Evolutionary conservation across 2,797 vertebrate genomes (phyloP), one percentile per base, ranked within the genome.

Genomic region (Acanthurus leucopareius): DNA sequence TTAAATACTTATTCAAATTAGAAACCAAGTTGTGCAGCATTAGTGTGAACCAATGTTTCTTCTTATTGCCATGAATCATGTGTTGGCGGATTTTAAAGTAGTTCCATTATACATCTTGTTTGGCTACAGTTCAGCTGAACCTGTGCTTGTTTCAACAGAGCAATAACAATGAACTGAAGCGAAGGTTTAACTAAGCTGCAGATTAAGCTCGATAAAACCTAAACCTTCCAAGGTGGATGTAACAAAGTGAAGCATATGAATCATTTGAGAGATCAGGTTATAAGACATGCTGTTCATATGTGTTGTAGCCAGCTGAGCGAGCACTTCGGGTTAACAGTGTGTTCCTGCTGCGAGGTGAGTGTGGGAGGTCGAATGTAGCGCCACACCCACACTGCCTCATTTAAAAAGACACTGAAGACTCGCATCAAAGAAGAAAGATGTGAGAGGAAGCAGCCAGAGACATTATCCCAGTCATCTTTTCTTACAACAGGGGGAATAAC

Each of bases 401-500:
- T 68, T 60, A 35, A 17, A 83, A 79, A 84, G 44, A 65, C 51
- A 42, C 28, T 6, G 44, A 65, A 63, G 70, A 28, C 53, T 63
- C 20, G 57, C 56, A 83, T 91, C 83, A 86, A 78, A 86, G 75
- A 63, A 38, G 68, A 10, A 48, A 74, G 78, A 83, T 80, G 77
- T 69, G 70, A 83, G 79, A 38, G 63, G 83, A 53, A 62, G 56
- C 75, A 56, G 61, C 79, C 86, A 57, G 48, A 47, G 75, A 82
- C 69, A 45, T 79, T 72, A 53, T 81, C 63, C 59, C 82, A 77
- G 59, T 77, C 84, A 74, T 90, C 81, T 86, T 73, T 83, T 87
- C 83, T 70, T 44, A 73, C 71, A 86, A 83, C 81, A 82, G 71
- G 73, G 75, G 75, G 87, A 89, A 92, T 89, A 83, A 79, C 74